phyloP scores from a whole-genome alignment of 53 echinoderm and acorn worm genomes.

The Patiria pectinifera region DNA sequence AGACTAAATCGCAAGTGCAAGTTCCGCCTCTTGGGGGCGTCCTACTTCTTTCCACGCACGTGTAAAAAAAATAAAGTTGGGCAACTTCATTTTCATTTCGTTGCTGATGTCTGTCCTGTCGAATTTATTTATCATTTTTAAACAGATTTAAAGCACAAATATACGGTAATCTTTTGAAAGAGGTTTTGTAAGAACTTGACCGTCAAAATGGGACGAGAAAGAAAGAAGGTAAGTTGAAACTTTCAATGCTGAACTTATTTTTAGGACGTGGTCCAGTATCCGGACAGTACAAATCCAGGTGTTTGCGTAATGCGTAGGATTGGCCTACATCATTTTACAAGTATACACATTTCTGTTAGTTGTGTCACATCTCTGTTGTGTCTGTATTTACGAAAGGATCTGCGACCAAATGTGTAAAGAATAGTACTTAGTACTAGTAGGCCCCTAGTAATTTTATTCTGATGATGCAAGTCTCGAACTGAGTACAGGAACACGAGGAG shows the following conservation, averaged over 20 bases:
- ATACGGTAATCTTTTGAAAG: neutral
- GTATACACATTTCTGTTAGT: too few species aligned
- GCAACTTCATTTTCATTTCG: neutral
- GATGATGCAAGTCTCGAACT: too few species aligned
- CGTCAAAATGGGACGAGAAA: constrained; percentile 62
- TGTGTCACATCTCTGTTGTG: too few species aligned
- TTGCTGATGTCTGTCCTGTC: too few species aligned
- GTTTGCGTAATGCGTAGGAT: too few species aligned
- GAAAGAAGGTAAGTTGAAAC: constrained; percentile 54
- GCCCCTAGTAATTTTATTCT: too few species aligned
- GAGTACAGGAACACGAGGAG: too few species aligned
- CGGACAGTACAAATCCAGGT: neutral
- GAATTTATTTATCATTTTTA: too few species aligned
- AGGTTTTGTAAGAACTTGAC: neutral
- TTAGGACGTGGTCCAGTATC: neutral
- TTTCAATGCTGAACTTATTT: neutral
- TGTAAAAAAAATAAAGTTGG: neutral
- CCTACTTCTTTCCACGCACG: neutral
- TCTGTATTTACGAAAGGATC: neutral
- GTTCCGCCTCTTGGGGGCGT: constrained; percentile 29
- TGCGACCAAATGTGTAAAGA: neutral
- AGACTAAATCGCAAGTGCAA: neutral
- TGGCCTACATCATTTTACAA: too few species aligned
- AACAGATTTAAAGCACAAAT: neutral
- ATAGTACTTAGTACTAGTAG: too few species aligned